A percentile compares a stretch with the other conserved stretches of the same genome.
Conservation (phyloP, 2,888 invertebrate species). For the Habroteleia sp. region DNA sequence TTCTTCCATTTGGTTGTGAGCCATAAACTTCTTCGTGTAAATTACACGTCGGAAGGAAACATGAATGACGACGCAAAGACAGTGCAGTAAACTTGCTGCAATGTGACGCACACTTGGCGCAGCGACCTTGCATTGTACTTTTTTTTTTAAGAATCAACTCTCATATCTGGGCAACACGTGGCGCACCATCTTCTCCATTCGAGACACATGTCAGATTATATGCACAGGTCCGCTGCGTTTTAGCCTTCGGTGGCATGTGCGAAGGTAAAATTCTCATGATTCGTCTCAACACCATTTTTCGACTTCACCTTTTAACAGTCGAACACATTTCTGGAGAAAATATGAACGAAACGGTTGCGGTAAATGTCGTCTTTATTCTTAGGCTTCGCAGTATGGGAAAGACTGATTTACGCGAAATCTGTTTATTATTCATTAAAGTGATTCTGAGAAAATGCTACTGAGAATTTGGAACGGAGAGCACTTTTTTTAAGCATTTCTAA, state of each 20-base stretch:
- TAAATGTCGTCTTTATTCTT: slow-evolving; percentile 10
- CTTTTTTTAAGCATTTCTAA: too few relatives aligned
- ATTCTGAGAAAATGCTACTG: slow-evolving; percentile 4
- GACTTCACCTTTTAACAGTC: slow-evolving; percentile 10
- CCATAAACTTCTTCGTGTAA: slow-evolving; percentile 38
- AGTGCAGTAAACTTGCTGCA: slow-evolving; percentile 27
- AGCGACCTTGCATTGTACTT: slow-evolving; percentile 37
- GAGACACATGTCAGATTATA: slow-evolving; percentile 26
- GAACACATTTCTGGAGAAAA: slow-evolving; percentile 20
- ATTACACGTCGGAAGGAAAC: slow-evolving; percentile 46
- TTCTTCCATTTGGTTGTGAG: slow-evolving; percentile 13
- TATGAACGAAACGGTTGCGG: slow-evolving; percentile 13
- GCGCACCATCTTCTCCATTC: slow-evolving; percentile 3
- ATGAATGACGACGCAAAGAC: slow-evolving; percentile 34
- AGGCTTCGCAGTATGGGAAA: not conserved
- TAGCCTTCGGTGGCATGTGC: slow-evolving; percentile 9
- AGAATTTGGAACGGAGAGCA: too few relatives aligned
- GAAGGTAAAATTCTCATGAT: slow-evolving; percentile 33
- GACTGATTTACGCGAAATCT: not conserved
- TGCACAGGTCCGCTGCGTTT: slow-evolving; percentile 16
- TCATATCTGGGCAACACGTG: slow-evolving; percentile 51
- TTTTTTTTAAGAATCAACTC: slow-evolving; percentile 35
- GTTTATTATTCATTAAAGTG: slow-evolving; percentile 20
- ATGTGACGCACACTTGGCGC: slow-evolving; percentile 55
- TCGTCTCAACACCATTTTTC: not conserved